Conservation (phyloP, 2,888 invertebrate species). For the Drosophila longiperda region DNA sequence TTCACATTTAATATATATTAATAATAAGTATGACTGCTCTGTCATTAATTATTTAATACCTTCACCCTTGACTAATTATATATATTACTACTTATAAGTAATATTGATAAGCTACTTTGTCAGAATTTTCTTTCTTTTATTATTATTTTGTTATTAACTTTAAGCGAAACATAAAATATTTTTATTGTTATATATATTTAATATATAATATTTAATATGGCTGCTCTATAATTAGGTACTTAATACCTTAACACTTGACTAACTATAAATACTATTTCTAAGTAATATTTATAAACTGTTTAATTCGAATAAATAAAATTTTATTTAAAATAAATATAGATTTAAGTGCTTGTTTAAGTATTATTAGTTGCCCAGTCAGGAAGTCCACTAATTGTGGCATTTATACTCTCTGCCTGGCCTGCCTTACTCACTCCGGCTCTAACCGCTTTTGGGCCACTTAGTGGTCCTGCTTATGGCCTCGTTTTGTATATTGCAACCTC, state of each 20-base stretch:
- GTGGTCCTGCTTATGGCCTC: constrained; percentile 49
- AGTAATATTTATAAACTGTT: background rate
- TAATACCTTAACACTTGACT: background rate
- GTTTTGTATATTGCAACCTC: constrained; percentile 21
- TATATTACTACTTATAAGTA: too few relatives aligned
- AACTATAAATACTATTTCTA: background rate
- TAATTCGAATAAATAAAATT: background rate
- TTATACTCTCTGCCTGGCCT: background rate
- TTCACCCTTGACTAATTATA: background rate
- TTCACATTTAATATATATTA: background rate
- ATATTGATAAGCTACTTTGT: background rate
- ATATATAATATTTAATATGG: background rate
- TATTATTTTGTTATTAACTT: background rate
- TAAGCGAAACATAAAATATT: background rate
- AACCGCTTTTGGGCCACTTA: constrained; percentile 21
- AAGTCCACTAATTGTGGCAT: background rate
- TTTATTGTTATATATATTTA: background rate
- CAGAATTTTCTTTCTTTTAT: too few relatives aligned
- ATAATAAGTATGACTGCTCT: too few relatives aligned
- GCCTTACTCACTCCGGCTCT: background rate
- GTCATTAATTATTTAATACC: background rate
- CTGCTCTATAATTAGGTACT: background rate
- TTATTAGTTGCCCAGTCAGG: background rate
- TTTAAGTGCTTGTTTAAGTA: background rate
- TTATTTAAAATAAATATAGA: background rate